phyloP scores from a whole-genome alignment of 2,797 vertebrate species.

The Danio tinwini region DNA sequence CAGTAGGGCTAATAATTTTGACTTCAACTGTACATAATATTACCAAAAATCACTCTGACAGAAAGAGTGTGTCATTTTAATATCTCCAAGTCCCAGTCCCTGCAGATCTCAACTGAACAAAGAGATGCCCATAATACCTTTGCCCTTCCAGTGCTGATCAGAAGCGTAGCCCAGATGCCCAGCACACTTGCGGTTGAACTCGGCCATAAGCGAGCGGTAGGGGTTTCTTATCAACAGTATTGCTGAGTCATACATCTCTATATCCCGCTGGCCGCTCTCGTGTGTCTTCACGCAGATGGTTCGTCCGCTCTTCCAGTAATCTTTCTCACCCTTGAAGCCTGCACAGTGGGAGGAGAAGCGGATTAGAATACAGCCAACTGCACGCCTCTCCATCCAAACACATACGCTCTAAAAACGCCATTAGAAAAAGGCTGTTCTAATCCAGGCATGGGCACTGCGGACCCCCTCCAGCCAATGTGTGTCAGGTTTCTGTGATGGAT shows the following conservation, averaged over 20 bases:
- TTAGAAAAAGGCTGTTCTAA: slow-evolving; percentile 12
- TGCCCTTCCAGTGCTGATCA: slow-evolving; percentile 92
- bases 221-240: slow-evolving; percentile 95
- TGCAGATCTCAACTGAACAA: background rate
- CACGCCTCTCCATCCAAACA: slow-evolving; percentile 43
- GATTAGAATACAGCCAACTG: slow-evolving; percentile 34
- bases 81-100: background rate
- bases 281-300: slow-evolving; percentile 97
- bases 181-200: slow-evolving; percentile 95
- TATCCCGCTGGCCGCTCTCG: slow-evolving; percentile 92
- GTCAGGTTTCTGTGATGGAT: slow-evolving; percentile 42
- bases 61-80: background rate
- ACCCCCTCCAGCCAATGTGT: slow-evolving; percentile 18
- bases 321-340: slow-evolving; percentile 99
- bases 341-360: slow-evolving; percentile 47
- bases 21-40: background rate
- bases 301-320: slow-evolving; percentile 95
- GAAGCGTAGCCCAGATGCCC: slow-evolving; percentile 95
- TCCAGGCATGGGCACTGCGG: background rate
- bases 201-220: slow-evolving; percentile 90
- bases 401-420: slow-evolving; percentile 28
- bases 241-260: slow-evolving; percentile 93
- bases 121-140: slow-evolving; percentile 76
- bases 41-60: background rate
- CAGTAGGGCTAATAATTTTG: too few species aligned